Evolutionary conservation across 2,797 vertebrate genomes (phyloP), one percentile per base, ranked within the genome.

Genomic region (Neosalanx taihuensis): DNA sequence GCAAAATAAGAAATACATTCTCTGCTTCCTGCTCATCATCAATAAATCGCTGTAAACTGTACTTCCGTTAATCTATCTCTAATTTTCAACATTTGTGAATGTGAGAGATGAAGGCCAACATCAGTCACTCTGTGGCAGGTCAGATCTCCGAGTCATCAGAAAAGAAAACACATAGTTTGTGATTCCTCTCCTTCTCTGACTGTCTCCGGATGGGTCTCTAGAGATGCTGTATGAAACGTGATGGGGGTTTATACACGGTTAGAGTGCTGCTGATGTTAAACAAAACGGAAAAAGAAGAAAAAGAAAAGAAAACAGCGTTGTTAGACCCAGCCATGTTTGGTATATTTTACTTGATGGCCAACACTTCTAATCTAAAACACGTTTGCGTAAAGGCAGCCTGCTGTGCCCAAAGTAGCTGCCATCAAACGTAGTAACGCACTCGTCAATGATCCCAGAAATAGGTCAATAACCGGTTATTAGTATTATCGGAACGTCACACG

Each of bases 41-140:
- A 46, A 46, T 46, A 46, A 46, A 12, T 46, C 41, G 13, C 13
- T 46, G 41, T 46, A 12, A 46, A 46, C 41, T 12, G 41, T 46
- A 13, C 3, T 56, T 56, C 5, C 51, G 2, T n/a, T n/a, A 56
- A 56, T 56, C 4, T n/a, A 56, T 56, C n/a, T 9, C 3, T n/a
- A n/a, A 46, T 46, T 1, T 46, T 56, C 18, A 56, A 56, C 51
- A 56, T 56, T 56, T 56, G 51, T 56, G 18, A 56, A n/a, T 56
- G 15, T n/a, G 1, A 17, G 5, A 4, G 51, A 56, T 29, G 20
- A 23, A 18, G 58, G 23, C 58, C 26, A 15, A 60, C 6, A 13
- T 46, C 13, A 12, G 87, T 89, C 82, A 85, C 89, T 88, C 87
- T 91, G 90, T 90, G 90, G 88, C 77, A 85, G 84, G 85, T 77